Base-by-base conservation (phyloP, 2,888 invertebrate genomes). In the Tetragonula carbonaria region DNA sequence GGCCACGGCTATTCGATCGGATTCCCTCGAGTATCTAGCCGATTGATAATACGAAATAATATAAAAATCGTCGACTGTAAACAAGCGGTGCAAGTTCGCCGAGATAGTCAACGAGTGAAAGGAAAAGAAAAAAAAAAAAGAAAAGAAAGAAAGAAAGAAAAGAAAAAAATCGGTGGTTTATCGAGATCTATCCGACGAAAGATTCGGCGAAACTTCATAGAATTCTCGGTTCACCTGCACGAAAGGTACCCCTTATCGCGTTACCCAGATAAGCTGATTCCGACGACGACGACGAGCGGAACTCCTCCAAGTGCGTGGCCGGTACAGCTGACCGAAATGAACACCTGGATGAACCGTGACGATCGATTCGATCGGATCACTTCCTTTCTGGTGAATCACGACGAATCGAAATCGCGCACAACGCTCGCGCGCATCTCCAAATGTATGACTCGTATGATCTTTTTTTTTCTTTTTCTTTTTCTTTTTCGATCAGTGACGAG, bases 351-450 rank as follows among this genome's bases (percentile, higher is more conserved):
- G 78, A n/a, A 45, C 8, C 8, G 11, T 62, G n/a, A 51, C 57
- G 72, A 66, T 80, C 80, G 74, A 82, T 85, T 68, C 66, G 74
- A 45, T 53, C 82, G 53, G 87, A 80, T 89, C 84, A 74, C 72
- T 85, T 86, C 83, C 59, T 80, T 82, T 67, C 79, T 28, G 80
- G 33, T 90, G 88, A 90, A 86, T 90, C 90, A 38, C 66, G 51
- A 38, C 66, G 51, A 80, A 70, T 51, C 74, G 57, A 45, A 57
- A 51, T 28, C 33, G n/a, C 28, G 28, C 2, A 28, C 28, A 28
- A 28, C 28, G 28, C 50, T 8, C 23, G 16, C 62, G 33, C 53
- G 51, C 45, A 45, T 11, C 11, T 38, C n/a, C 23, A 11, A 45
- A 51, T 63, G 45, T 28, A 21, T 18, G 77, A 53, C 38, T 62